Base-by-base conservation (phyloP, 2,113 vertebrate species). In the Chrysemys picta region DNA sequence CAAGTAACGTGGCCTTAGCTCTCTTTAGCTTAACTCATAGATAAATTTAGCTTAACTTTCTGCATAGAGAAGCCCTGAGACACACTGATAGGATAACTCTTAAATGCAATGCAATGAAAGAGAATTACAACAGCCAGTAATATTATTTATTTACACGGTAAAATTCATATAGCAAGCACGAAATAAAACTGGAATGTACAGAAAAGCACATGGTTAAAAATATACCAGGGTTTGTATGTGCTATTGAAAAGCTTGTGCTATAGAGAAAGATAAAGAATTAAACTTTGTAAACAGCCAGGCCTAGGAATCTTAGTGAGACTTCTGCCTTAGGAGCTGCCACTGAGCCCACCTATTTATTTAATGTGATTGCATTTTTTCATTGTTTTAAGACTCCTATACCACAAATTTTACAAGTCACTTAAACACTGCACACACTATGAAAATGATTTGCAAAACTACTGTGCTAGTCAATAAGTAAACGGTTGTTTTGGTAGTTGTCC, bases 41-140 rank as follows among this genome's bases (percentile, higher is more conserved):
- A n/a, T 38, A 72, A 97, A 97, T 91, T 93, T 90, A 0, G 0
- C 16, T 72, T 62, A 82, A 90, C 82, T 47, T 94, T 94, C 85
- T 96, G 78, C 45, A 72, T 3, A 91, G 90, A 84, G 93, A 95
- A 86, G 89, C 90, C 94, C 82, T 93, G 86, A 93, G 95, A 94
- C 13, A 65, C 78, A 89, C 85, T 95, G 90, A 84, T 53, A 72
- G 49, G 82, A 96, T 82, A 91, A 90, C 89, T 78, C 57, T 89
- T 94, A 91, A 91, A 93, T 76, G 91, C 17, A 47, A 89, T 94
- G 91, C 45, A 78, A 45, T 62, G 83, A 95, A 96, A 95, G 91
- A 35, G 76, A 93, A 96, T 82, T 94, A 82, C 84, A 96, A 87
- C 88, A 83, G 79, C 89, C 76, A 90, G 90, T 78, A 91, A 90